A percentile compares a stretch with the other conserved stretches of the same genome.
Evolutionary conservation across 2,113 vertebrate genomes (phyloP).

Genomic region (Tyrannus savana): DNA sequence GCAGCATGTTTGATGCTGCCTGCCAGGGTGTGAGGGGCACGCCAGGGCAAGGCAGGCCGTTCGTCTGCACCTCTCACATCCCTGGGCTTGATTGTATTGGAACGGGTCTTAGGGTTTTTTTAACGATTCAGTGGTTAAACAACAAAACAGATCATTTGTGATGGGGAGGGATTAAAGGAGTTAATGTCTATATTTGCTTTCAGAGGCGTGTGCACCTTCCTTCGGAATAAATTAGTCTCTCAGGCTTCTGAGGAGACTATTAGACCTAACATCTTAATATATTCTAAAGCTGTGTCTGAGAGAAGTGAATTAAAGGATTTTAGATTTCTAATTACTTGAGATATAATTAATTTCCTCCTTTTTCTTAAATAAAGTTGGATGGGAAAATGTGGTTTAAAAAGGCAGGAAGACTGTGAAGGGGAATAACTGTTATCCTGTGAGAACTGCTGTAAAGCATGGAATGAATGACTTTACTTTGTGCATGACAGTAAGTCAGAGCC

Average conservation of each 20-base stretch:
- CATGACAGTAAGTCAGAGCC: background rate
- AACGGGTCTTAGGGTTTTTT: background rate
- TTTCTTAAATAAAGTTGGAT: background rate
- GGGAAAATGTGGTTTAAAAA: constrained; percentile 34
- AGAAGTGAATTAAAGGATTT: constrained; percentile 59
- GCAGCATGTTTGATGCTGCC: background rate
- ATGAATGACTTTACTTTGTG: background rate
- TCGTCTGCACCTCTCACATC: background rate
- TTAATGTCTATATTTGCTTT: constrained; percentile 51
- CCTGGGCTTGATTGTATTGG: fast-evolving
- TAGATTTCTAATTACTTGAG: constrained; percentile 49
- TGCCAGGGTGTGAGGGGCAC: background rate
- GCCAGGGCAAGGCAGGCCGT: background rate
- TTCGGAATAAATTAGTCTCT: constrained; percentile 39
- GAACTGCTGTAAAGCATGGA: background rate
- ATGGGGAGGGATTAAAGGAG: constrained; percentile 45
- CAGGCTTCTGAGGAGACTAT: constrained; percentile 42
- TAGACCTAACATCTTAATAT: constrained; percentile 53
- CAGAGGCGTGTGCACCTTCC: background rate
- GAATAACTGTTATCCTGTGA: background rate
- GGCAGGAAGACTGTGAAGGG: background rate
- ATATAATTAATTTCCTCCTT: constrained; percentile 53
- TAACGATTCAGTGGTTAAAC: background rate
- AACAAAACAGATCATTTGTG: background rate
- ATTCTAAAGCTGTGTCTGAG: constrained; percentile 46